These are phyloP conservation scores for Sphyrna mokarran DNA, from an alignment of 2,113 vertebrate genomes.

Conservation along the genomic window DNA sequence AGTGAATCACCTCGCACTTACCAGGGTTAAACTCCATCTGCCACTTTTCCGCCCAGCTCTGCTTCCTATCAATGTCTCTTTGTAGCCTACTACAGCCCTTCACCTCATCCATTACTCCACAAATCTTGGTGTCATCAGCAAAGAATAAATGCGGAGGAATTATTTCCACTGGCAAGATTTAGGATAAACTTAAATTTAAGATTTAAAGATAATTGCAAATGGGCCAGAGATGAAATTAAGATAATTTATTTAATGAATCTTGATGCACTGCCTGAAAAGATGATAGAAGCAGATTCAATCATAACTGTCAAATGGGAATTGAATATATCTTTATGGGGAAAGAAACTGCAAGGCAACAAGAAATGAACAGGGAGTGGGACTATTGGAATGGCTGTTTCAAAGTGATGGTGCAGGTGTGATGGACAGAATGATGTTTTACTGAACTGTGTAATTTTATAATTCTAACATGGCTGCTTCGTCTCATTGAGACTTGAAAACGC, in stretches of 20 bases:
- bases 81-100: no score
- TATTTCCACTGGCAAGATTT: background rate
- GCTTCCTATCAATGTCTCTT: no score
- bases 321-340: background rate
- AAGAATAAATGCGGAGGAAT: background rate
- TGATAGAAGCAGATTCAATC: background rate
- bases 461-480: background rate
- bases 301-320: background rate
- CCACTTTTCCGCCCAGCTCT: no score
- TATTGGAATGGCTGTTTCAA: background rate
- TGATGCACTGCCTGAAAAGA: background rate
- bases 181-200: background rate
- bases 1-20: no score
- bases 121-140: no score
- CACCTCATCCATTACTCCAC: no score
- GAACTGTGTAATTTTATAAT: background rate
- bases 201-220: background rate
- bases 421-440: background rate
- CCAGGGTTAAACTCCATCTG: no score
- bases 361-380: background rate
- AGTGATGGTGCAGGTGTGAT: background rate
- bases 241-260: background rate
- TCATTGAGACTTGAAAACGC: background rate
- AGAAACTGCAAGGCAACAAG: background rate
- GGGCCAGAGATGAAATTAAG: background rate